Conservation (phyloP, 2,888 invertebrate genomes). For the Pherbina coryleti region DNA sequence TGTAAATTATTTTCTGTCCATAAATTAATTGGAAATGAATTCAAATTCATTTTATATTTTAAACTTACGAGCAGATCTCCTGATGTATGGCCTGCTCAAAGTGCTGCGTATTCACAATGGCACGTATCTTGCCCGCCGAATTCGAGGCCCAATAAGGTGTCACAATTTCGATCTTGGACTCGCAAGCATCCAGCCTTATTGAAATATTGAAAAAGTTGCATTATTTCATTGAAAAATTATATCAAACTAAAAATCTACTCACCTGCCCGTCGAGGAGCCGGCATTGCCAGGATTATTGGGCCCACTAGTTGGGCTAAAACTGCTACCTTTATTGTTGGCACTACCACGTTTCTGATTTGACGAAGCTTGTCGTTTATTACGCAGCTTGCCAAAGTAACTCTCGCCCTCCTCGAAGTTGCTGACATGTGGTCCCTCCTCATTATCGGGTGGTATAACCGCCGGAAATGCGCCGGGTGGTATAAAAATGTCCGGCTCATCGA, state of each 20-base stretch:
- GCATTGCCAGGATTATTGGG: conserved; percentile 38
- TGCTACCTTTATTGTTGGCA: conserved; percentile 36
- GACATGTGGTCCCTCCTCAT: conserved; percentile 60
- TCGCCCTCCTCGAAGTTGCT: conserved; percentile 69
- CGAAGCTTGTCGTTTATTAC: conserved; percentile 72
- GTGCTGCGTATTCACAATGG: conserved; percentile 94
- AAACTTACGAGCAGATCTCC: conserved; percentile 90
- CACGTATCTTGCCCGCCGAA: conserved; percentile 90
- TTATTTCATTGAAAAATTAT: conserved; percentile 51
- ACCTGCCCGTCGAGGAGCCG: conserved; percentile 60
- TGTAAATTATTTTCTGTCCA: too few species aligned
- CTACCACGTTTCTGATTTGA: conserved; percentile 45
- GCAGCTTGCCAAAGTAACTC: conserved; percentile 72
- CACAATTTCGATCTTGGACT: conserved; percentile 91
- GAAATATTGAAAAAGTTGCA: neutral
- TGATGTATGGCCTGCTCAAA: conserved; percentile 96
- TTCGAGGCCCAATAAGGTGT: conserved; percentile 96
- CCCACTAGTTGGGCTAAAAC: conserved; percentile 54
- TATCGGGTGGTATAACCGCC: conserved; percentile 70
- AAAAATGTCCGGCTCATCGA: conserved; percentile 67
- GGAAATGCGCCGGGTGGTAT: conserved; percentile 72
- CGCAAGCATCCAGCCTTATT: conserved; percentile 85
- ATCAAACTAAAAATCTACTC: conserved; percentile 23
- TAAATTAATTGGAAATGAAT: too few species aligned
- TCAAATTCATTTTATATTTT: neutral